Conservation (phyloP, 2,113 vertebrate genomes). For the Laterallus jamaicensis region DNA sequence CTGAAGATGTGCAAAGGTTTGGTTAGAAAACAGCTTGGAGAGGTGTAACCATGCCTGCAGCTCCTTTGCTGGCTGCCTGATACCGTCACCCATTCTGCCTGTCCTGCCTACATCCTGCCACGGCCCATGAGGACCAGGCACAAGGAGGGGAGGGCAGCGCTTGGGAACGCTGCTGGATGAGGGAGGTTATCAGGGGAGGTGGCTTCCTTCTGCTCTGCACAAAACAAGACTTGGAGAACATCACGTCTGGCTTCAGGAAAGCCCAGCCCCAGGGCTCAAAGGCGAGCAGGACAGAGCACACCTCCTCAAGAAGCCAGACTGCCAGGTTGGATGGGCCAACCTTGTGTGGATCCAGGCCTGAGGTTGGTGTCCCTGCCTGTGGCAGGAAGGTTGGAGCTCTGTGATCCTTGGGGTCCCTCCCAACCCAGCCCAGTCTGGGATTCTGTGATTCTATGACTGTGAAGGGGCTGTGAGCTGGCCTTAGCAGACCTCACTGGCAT, state of each 20-base stretch:
- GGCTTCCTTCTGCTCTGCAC: background rate
- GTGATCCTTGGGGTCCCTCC: too few relatives aligned
- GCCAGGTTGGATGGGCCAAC: too few relatives aligned
- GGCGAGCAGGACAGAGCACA: fast-evolving
- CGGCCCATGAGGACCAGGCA: fast-evolving
- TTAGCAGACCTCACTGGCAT: background rate
- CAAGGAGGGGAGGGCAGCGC: background rate
- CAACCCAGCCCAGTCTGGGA: too few relatives aligned
- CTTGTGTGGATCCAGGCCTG: too few relatives aligned
- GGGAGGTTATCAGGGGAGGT: fast-evolving
- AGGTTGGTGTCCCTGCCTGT: too few relatives aligned
- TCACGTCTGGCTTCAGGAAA: background rate
- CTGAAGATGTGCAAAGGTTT: constrained; percentile 42
- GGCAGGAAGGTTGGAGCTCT: too few relatives aligned
- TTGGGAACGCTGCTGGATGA: background rate
- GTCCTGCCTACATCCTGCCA: background rate
- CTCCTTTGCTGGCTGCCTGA: background rate
- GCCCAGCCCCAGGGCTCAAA: background rate
- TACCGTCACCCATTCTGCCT: background rate
- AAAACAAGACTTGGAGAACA: background rate
- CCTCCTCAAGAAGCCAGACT: background rate
- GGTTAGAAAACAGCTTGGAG: constrained; percentile 74
- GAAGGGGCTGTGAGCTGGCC: background rate
- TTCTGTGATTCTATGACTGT: background rate
- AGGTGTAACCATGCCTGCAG: constrained; percentile 2